Base-by-base conservation (phyloP, 2,113 vertebrate species). In the Ariopsis seemanni region DNA sequence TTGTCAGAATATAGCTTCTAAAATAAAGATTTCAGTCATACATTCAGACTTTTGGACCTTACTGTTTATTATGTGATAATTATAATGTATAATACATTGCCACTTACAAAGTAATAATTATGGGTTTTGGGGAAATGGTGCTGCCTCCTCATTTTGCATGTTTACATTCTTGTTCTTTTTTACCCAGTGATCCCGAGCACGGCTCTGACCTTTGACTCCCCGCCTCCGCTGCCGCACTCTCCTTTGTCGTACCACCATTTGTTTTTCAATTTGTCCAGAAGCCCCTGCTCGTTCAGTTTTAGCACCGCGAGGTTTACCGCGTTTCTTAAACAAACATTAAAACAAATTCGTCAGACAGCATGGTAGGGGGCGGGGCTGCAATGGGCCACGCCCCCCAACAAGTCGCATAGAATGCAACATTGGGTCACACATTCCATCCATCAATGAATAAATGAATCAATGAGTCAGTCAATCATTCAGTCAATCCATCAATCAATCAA, bases 201-300 rank as follows among this genome's bases (percentile, higher is more conserved):
- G 96, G 95, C 96, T 96, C 96, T 97, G 96, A 97, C 97, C 97
- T 97, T 97, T 96, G 97, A 97, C 93, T 97, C 97, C 96, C 97
- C 96, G 95, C 97, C 97, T 96, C 97, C 97, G 96, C 97, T 97
- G 96, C 97, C 97, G 94, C 97, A 97, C 90, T 97, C 97, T 95
- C 97, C 96, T 95, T 97, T 97, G 96, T 97, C 97, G 96, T 97
- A 97, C 96, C 97, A 97, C 97, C 97, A 97, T 97, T 97, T 97
- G 96, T 97, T 97, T 97, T 97, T 97, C 96, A 97, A 97, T 97
- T 97, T 97, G 96, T 97, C 97, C 96, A 97, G 97, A 48, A 97
- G 96, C 96, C 96, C 97, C 97, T 97, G 97, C 91, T 97, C 96
- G 96, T 97, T 97, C 96, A 97, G 96, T 97, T 97, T 97, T 96